Conservation (phyloP, 2,797 vertebrate genomes). For the Danio jaintianensis region DNA sequence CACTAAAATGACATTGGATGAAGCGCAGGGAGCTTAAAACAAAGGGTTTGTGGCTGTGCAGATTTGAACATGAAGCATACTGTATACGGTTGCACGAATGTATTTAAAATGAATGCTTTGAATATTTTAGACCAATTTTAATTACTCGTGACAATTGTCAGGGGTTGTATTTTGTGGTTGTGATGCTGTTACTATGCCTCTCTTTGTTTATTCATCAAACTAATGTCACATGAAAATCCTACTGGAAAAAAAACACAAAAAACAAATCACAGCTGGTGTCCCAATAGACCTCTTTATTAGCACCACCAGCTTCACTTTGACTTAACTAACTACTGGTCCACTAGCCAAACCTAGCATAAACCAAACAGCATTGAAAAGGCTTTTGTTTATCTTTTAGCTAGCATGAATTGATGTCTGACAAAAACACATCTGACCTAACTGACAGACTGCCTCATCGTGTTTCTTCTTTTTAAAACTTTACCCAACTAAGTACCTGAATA, state of each 20-base stretch:
- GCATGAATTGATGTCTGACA: neutral
- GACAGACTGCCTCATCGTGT: neutral
- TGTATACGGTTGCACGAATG: neutral
- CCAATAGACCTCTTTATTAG: neutral
- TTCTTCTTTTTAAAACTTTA: neutral
- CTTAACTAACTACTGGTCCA: neutral
- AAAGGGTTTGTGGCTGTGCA: neutral
- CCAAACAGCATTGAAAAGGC: neutral
- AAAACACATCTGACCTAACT: no score
- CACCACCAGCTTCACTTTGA: neutral
- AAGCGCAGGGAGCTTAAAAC: conserved; percentile 2
- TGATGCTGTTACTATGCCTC: neutral
- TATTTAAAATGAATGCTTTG: neutral
- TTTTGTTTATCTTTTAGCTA: neutral
- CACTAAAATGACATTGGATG: neutral
- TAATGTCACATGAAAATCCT: neutral
- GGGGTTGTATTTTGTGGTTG: neutral
- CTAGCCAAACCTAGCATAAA: conserved; percentile 2
- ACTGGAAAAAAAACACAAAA: neutral
- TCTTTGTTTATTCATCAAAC: neutral
- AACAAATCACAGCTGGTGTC: neutral
- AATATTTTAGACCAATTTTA: neutral
- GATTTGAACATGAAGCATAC: neutral
- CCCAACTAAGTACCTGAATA: neutral
- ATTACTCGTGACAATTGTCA: neutral